Percentiles rank a stretch among this genome's conserved stretches.
These are phyloP conservation scores for Dryadula phaetusa DNA, from an alignment of 2,888 invertebrate species.

Conservation along the genomic window DNA sequence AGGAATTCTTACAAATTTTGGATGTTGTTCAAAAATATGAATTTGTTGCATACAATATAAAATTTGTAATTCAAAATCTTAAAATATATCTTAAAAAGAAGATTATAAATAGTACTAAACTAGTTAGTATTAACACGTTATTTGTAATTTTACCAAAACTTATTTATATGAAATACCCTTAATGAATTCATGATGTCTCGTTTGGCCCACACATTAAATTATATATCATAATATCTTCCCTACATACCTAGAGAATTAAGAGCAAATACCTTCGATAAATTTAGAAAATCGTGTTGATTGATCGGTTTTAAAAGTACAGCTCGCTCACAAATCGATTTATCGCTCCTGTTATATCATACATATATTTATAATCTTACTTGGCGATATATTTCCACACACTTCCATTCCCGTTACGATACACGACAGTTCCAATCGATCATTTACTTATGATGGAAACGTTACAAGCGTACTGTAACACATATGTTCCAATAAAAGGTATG, in stretches of 20 bases:
- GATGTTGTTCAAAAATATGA: no score
- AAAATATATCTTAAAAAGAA: no score
- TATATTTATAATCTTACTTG: conserved; percentile 1
- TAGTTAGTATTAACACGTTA: no score
- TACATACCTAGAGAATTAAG: not conserved
- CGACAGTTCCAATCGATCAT: not conserved
- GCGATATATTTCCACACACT: not conserved
- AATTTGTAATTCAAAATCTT: no score
- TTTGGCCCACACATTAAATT: not conserved
- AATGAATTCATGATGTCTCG: not conserved
- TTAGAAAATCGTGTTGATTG: conserved; percentile 4
- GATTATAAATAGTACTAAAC: no score
- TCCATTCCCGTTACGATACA: not conserved
- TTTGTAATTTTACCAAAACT: no score
- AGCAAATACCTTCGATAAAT: not conserved
- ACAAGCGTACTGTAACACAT: not conserved
- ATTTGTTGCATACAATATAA: no score
- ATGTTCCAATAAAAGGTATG: not conserved
- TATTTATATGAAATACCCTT: not conserved
- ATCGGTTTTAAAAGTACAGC: conserved; percentile 2
- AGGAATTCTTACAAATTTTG: no score
- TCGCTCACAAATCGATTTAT: not conserved
- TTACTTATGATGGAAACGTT: not conserved
- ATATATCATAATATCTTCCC: not conserved
- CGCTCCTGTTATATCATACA: conserved; percentile 7